Conservation (phyloP, 2,797 vertebrate species). For the Xyrichtys novacula region DNA sequence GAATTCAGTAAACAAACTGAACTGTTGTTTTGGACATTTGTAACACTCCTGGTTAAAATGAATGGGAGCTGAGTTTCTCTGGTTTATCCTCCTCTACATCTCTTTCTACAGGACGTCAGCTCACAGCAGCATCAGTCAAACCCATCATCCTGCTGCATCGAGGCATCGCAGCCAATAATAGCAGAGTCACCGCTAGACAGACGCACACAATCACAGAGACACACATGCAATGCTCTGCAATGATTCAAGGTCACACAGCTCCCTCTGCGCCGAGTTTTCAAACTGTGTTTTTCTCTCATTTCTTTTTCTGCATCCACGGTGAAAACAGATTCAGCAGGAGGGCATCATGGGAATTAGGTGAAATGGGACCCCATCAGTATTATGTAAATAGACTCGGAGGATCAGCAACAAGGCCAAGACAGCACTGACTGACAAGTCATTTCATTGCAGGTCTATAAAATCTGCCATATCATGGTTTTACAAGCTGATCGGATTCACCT, state of each 20-base stretch:
- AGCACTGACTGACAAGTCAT: not conserved
- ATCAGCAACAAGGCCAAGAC: conserved; percentile 6
- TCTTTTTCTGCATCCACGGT: not conserved
- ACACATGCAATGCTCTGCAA: not conserved
- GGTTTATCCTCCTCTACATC: conserved; percentile 22
- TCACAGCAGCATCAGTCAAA: conserved; percentile 62
- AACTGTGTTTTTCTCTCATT: conserved; percentile 9
- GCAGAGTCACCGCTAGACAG: conserved; percentile 13
- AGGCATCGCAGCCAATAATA: conserved; percentile 49
- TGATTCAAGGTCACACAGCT: conserved; percentile 29
- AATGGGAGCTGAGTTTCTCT: conserved; percentile 5
- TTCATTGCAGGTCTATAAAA: not conserved
- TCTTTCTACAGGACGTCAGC: conserved; percentile 9
- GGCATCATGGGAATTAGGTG: conserved; percentile 17
- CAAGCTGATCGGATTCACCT: not conserved
- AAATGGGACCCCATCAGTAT: not conserved
- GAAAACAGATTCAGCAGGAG: conserved; percentile 29
- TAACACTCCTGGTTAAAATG: not conserved
- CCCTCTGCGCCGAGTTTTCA: conserved; percentile 2
- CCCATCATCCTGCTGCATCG: conserved; percentile 23
- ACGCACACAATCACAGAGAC: conserved; percentile 15
- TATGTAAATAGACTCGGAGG: conserved; percentile 1
- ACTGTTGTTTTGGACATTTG: not conserved
- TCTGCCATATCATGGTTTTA: conserved; percentile 4
- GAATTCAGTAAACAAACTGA: not conserved